phyloP scores from a whole-genome alignment of 53 echinoderm and acorn worm genomes.

The Holothuria leucospilota region DNA sequence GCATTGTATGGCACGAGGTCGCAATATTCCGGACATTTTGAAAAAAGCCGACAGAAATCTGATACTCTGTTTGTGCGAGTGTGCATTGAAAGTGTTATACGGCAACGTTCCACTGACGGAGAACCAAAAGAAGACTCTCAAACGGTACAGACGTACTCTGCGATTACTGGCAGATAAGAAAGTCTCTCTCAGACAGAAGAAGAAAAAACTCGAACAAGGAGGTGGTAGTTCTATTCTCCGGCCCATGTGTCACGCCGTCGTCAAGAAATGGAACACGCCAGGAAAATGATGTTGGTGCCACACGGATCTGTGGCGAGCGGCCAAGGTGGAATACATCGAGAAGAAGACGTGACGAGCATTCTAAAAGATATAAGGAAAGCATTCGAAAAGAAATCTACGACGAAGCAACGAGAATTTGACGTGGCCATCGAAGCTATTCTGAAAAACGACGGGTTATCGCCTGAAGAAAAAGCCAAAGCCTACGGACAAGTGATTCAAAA shows the following conservation, averaged over 20 bases:
- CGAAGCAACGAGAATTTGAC: no score
- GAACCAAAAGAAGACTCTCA: slow-evolving; percentile 27
- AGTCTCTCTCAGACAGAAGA: slow-evolving; percentile 6
- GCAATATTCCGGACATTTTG: not conserved
- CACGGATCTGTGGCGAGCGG: no score
- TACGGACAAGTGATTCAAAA: no score
- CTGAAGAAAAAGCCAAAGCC: no score
- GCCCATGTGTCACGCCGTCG: not conserved
- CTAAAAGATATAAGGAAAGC: no score
- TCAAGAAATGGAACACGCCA: not conserved
- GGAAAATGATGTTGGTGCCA: no score
- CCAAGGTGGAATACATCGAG: no score
- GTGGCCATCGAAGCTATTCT: no score
- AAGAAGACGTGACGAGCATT: no score
- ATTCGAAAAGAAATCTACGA: no score
- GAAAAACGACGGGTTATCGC: no score
- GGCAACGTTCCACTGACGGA: slow-evolving; percentile 38
- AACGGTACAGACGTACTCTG: slow-evolving; percentile 38
- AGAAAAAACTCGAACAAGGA: not conserved
- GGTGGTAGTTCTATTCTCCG: not conserved
- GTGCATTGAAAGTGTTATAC: slow-evolving; percentile 28
- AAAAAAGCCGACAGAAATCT: slow-evolving; percentile 30
- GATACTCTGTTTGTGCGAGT: slow-evolving; percentile 32
- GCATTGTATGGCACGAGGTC: slow-evolving; percentile 22
- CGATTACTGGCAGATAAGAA: slow-evolving; percentile 22